These are phyloP conservation scores for Psilanteris sp. DNA, from an alignment of 1,140 invertebrate genomes.

Conservation along the genomic window DNA sequence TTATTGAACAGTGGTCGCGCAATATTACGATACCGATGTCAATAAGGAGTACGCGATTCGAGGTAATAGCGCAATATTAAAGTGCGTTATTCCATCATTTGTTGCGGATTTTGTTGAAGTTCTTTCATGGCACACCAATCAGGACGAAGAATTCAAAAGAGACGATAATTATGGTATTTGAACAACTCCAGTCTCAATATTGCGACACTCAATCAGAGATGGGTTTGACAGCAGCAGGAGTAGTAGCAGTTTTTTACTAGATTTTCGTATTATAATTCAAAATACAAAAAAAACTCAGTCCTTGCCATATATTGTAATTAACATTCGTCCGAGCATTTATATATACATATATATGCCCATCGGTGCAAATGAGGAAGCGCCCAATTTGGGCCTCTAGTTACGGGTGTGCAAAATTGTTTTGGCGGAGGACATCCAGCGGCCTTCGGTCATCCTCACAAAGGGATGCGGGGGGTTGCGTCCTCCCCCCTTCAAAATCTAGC, in stretches of 20 bases:
- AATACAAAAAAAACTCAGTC: no score
- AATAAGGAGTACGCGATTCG: slow-evolving; percentile 95
- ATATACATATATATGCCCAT: no score
- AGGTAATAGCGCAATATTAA: slow-evolving; percentile 93
- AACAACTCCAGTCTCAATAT: background rate
- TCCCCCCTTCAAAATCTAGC: no score
- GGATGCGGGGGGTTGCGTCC: no score
- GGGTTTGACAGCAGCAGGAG: slow-evolving; percentile 54
- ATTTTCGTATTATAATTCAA: background rate
- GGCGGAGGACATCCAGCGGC: no score
- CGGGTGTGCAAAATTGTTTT: no score
- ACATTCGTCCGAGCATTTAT: no score
- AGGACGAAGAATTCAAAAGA: slow-evolving; percentile 85
- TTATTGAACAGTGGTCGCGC: slow-evolving; percentile 86
- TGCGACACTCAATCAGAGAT: slow-evolving; percentile 1
- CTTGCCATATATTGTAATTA: no score
- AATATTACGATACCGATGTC: slow-evolving; percentile 92
- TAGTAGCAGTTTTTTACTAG: slow-evolving; percentile 24
- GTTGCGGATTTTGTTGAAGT: slow-evolving; percentile 95
- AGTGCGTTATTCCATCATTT: slow-evolving; percentile 95
- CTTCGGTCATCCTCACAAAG: no score
- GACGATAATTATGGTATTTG: slow-evolving; percentile 75
- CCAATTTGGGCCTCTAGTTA: no score
- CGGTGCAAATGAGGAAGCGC: no score
- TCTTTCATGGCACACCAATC: slow-evolving; percentile 91